Evolutionary conservation across 2,888 invertebrate genomes (phyloP).

Genomic region (Agrotis ipsilon): DNA sequence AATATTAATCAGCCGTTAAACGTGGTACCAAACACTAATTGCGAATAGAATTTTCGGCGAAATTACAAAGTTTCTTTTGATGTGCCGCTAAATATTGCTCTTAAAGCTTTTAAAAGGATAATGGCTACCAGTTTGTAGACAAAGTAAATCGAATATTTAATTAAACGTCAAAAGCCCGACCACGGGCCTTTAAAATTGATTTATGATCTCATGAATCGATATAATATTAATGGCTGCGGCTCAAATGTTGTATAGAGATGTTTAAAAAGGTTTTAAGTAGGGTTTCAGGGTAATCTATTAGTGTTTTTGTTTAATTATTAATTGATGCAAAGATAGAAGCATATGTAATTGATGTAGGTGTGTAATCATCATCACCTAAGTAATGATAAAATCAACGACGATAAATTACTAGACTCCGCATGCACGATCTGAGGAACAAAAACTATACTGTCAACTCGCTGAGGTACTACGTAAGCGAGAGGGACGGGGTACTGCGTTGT

Average conservation of each 20-base stretch:
- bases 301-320: neutral
- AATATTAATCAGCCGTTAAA: constrained; percentile 18
- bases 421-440: too few relatives aligned
- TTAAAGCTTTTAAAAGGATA: constrained; percentile 58
- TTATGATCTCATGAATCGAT: constrained; percentile 62
- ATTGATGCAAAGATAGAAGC: too few relatives aligned
- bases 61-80: constrained; percentile 56
- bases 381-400: too few relatives aligned
- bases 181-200: constrained; percentile 58
- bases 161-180: constrained; percentile 67
- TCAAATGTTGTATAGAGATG: constrained; percentile 40
- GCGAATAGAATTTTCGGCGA: constrained; percentile 38
- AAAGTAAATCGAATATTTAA: constrained; percentile 69
- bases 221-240: constrained; percentile 42
- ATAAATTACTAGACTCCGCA: too few relatives aligned
- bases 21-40: constrained; percentile 46
- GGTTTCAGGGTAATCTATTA: neutral
- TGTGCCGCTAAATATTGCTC: constrained; percentile 52
- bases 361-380: too few relatives aligned
- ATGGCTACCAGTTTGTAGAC: constrained; percentile 61
- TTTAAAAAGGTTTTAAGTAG: constrained; percentile 32
- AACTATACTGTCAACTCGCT: too few relatives aligned
- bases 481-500: too few relatives aligned
- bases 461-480: too few relatives aligned
- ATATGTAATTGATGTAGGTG: too few relatives aligned